Percentiles rank a stretch among this genome's conserved stretches.
phyloP scores from a whole-genome alignment of 2,797 vertebrate species.

The Pterois miles region DNA sequence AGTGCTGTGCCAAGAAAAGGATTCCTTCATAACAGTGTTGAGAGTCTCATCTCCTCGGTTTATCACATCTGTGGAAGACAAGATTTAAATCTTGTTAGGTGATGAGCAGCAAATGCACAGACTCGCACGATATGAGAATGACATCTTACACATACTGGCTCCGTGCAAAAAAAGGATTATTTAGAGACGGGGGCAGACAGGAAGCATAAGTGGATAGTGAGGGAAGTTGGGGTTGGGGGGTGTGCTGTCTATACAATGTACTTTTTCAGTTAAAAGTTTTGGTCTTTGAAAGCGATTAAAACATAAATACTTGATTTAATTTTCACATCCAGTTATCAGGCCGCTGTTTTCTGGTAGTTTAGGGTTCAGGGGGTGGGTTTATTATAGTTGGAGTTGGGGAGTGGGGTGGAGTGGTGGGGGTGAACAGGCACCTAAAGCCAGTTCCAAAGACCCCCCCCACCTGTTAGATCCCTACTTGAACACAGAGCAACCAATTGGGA shows the following conservation, averaged over 20 bases:
- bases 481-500: conserved; percentile 28
- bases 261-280: background rate
- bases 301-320: background rate
- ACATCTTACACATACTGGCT: background rate
- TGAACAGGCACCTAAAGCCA: background rate
- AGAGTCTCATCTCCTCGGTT: conserved; percentile 91
- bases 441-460: background rate
- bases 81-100: conserved; percentile 34
- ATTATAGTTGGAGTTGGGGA: background rate
- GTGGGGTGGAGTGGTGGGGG: background rate
- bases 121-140: background rate
- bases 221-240: background rate
- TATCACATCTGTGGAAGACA: conserved; percentile 89
- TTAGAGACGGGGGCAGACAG: background rate
- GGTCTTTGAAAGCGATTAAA: background rate
- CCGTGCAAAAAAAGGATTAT: conserved; percentile 5
- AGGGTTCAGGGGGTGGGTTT: background rate
- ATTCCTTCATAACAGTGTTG: conserved; percentile 90
- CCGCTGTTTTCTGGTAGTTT: background rate
- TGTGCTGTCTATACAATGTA: background rate
- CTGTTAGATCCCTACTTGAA: background rate
- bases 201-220: background rate
- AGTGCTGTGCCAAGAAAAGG: conserved; percentile 91
- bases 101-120: background rate
- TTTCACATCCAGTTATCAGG: background rate